Evolutionary conservation across 2,797 vertebrate species (phyloP), one percentile per base, ranked within the genome.

Genomic region (Oreortyx pictus): DNA sequence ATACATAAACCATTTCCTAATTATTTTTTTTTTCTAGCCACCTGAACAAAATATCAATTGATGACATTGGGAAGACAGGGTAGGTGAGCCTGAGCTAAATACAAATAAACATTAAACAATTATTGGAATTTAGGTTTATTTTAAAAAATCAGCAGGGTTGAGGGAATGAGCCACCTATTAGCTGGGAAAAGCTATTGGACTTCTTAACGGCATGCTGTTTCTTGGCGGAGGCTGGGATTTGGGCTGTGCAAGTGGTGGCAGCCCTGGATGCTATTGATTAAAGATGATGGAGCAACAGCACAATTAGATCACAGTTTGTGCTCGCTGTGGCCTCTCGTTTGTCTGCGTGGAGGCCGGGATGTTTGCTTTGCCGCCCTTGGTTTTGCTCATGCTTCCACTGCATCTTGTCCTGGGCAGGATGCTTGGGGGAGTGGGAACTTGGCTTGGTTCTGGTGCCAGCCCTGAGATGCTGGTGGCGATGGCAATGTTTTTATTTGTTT

Each of bases 81-180:
- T 90, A 97, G 97, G 97, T 96, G 97, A 98, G 97, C 96, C 97
- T 95, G 97, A 98, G 97, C 97, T 95, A 97, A 97, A 97, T 95
- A 97, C 97, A 98, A 98, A 97, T 95, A 97, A 98, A 95, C 97
- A 97, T 98, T 98, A 98, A 98, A 97, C 98, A 98, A 98, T 98
- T 98, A 98, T 97, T 96, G 97, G 97, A 96, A 97, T 98, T 98
- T 97, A 96, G 94, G 96, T 97, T 98, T 97, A 97, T 97, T 97
- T 98, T 97, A 89, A 97, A 97, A 97, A 97, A 96, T 84, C 97
- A 98, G 97, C 96, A 47, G 97, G 97, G 95, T 94, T 95, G 97
- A 96, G 92, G 94, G 97, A 97, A 97, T 49, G 94, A 96, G 97
- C 94, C 94, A 96, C 97, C 96, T 96, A 97, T 97, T 98, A 98